Base-by-base conservation (phyloP, 2,888 invertebrate species). In the Dinocampus coccinellae region DNA sequence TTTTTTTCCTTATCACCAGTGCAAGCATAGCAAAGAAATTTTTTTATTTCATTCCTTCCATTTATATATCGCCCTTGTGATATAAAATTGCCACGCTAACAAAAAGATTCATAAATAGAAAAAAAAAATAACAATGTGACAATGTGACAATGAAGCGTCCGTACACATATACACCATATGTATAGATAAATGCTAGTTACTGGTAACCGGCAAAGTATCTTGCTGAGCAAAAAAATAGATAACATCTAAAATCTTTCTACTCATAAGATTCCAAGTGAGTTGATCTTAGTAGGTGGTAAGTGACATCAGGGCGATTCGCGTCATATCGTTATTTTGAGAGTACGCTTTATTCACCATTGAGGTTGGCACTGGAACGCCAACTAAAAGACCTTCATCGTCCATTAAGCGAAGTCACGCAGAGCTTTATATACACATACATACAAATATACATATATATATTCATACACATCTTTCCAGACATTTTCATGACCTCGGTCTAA, bases 321-420 rank as follows among this genome's bases (percentile, higher is more conserved):
- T 33, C 33, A 33, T 33, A 33, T 58, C 58, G 33, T 58, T 58
- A 58, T 58, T 58, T 58, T 58, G 16, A n/a, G 29, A 58, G 33
- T 20, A 16, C n/a, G 58, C 58, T 33, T 29, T 16, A 33, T 16
- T 58, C 9, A 10, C 58, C 47, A 10, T 36, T 36, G 16, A 16
- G 16, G 20, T 47, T 47, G 47, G 47, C 47, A 47, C 6, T 47
- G 47, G 47, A n/a, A 47, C 20, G 9, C 47, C 16, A n/a, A n/a
- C n/a, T n/a, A 20, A 47, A 47, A 16, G 47, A 47, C 47, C 47
- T 47, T 47, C 47, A 47, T 61, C 36, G 61, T 22, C 61, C 22
- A 39, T 36, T 42, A 39, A 39, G 11, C n/a, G 16, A 22, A 61
- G 61, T 61, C 61, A 61, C 61, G 61, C 61, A 61, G 61, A 39